Percentiles rank a stretch among this genome's conserved stretches.
Evolutionary conservation across 2,113 vertebrate genomes (phyloP).

Genomic region (Crocuta crocuta): DNA sequence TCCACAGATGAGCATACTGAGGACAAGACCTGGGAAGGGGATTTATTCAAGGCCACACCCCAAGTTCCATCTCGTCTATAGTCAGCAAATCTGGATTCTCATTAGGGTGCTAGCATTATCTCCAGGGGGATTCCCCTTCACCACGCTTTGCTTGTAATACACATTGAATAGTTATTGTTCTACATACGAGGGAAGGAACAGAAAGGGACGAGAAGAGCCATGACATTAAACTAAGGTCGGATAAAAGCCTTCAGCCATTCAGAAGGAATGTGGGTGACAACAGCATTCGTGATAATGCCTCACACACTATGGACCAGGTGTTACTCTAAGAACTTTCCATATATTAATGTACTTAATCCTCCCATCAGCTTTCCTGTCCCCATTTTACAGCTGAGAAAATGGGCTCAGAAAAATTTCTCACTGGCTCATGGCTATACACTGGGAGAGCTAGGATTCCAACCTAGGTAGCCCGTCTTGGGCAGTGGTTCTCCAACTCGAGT

Average conservation of each 20-base stretch:
- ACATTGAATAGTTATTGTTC: conserved; percentile 24
- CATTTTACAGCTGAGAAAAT: conserved; percentile 45
- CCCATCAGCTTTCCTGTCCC: neutral
- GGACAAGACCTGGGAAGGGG: neutral
- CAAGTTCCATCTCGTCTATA: neutral
- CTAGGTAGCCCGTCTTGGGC: neutral
- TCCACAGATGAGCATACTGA: neutral
- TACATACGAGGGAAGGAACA: neutral
- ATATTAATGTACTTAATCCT: neutral
- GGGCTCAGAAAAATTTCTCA: neutral
- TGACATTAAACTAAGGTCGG: neutral
- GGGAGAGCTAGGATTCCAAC: neutral
- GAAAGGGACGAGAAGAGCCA: neutral
- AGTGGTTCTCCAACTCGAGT: neutral
- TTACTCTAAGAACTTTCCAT: conserved; percentile 28
- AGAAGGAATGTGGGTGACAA: conserved; percentile 31
- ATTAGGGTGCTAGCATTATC: neutral
- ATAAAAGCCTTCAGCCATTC: neutral
- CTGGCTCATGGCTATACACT: neutral
- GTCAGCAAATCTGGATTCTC: neutral
- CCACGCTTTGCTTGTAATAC: neutral
- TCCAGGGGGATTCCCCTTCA: neutral
- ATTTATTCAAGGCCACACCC: neutral
- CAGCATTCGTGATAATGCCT: neutral
- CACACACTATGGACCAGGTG: neutral